Evolutionary conservation across 2,888 invertebrate genomes (phyloP), one percentile per base, ranked within the genome.

Genomic region (Ennomos erosarius): DNA sequence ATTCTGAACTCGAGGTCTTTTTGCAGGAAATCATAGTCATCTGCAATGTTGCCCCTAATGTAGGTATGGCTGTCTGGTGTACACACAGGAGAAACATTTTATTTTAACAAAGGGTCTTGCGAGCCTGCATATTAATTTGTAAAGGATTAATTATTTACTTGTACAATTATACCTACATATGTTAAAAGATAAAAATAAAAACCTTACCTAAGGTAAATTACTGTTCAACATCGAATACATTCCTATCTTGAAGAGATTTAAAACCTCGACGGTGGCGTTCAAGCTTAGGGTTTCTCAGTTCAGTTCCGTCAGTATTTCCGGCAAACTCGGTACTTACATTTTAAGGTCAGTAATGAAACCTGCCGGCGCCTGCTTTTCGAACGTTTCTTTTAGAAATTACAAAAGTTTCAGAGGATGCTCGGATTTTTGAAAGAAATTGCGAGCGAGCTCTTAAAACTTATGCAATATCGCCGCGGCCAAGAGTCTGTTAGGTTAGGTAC

Each of bases 1-100:
- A 71, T 75, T 76, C 73, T 69, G 70, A 70, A 76, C 76, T 76
- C 76, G 70, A 63, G 57, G 3, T 16, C 16, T 55, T 60, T 59
- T 47, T 26, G 65, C 69, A 73, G 1, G 66, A 79, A 75, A 78
- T 76, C n/a, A 78, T 77, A 62, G 63, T 69, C 73, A 74, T 76
- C 68, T 76, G 66, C 70, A 71, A 73, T 68, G 71, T 71, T 70
- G 62, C 65, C 58, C 57, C 57, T 62, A 70, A 71, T 69, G 16
- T 16, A 16, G 16, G 70, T 75, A 78, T 78, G 68, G 63, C 65
- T 48, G 52, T 39, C 49, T 59, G 62, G 35, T 46, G 54, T 46
- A 45, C 13, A 11, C 10, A 40, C 61, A 53, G 39, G 52, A 50
- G 57, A 38, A 47, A 54, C 52, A 37, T 48, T 45, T 33, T 33